A percentile compares a stretch with the other conserved stretches of the same genome.
phyloP scores from a whole-genome alignment of 2,888 invertebrate genomes.

The Elegia similella region DNA sequence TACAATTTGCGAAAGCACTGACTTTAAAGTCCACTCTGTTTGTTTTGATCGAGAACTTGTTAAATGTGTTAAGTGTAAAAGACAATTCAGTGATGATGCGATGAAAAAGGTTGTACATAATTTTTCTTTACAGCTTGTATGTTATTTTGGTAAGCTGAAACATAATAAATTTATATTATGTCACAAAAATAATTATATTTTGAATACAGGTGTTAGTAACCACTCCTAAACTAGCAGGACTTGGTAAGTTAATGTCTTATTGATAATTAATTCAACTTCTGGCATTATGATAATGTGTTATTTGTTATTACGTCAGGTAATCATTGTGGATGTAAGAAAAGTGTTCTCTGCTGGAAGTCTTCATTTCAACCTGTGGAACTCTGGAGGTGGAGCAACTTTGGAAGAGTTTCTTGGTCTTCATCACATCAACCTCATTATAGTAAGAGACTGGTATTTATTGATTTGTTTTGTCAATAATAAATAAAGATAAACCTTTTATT shows the following conservation, averaged over 20 bases:
- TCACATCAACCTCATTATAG: constrained; percentile 58
- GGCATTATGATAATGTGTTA: constrained; percentile 35
- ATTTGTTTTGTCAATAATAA: constrained; percentile 72
- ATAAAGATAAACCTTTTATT: constrained; percentile 40
- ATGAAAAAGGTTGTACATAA: constrained; percentile 72
- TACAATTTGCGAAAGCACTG: constrained; percentile 39
- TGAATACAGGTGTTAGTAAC: constrained; percentile 46
- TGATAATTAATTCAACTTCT: constrained; percentile 41
- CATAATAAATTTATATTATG: constrained; percentile 69
- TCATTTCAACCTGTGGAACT: constrained; percentile 12
- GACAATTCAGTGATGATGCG: constrained; percentile 53
- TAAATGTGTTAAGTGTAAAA: constrained; percentile 60
- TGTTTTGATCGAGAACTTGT: constrained; percentile 45
- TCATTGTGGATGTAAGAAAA: constrained; percentile 25
- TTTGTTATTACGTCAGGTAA: constrained; percentile 61
- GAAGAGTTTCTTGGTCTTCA: constrained; percentile 28
- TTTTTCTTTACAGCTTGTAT: constrained; percentile 70
- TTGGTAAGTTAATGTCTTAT: constrained; percentile 66
- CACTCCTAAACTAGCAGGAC: constrained; percentile 31
- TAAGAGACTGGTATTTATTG: constrained; percentile 77
- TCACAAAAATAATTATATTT: constrained; percentile 46
- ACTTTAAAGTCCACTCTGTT: constrained; percentile 47
- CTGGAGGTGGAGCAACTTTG: constrained; percentile 21
- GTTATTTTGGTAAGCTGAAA: constrained; percentile 63
- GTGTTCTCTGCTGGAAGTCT: background rate